Evolutionary conservation across 2,113 vertebrate genomes (phyloP).

Genomic region (Mugil cephalus): DNA sequence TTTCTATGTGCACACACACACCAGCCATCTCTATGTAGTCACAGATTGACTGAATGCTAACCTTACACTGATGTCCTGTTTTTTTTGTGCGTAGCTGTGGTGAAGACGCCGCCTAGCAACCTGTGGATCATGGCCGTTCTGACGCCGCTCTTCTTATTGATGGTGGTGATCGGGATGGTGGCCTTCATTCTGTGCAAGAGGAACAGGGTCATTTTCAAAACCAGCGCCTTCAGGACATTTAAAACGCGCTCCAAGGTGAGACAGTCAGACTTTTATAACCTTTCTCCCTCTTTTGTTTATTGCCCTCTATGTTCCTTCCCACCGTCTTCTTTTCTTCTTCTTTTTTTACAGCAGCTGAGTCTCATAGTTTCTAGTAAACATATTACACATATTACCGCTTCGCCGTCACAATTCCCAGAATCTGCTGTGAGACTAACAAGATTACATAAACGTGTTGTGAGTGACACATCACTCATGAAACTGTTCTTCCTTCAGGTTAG

Average conservation of each 20-base stretch:
- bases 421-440: neutral
- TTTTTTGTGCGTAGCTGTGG: slow-evolving; percentile 87
- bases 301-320: neutral
- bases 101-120: slow-evolving; percentile 95
- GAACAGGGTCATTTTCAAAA: slow-evolving; percentile 96
- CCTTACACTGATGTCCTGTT: no score
- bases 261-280: neutral
- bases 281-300: neutral
- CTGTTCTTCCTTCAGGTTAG: slow-evolving; percentile 49
- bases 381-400: neutral
- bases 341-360: neutral
- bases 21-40: no score
- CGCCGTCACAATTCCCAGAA: neutral
- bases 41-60: no score
- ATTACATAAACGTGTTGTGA: slow-evolving; percentile 17
- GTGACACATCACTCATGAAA: slow-evolving; percentile 28
- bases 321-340: neutral
- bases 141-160: slow-evolving; percentile 92
- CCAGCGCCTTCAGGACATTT: slow-evolving; percentile 91
- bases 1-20: no score
- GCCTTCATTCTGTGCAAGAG: slow-evolving; percentile 94
- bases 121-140: slow-evolving; percentile 97
- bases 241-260: slow-evolving; percentile 94
- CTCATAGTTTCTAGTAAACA: no score
- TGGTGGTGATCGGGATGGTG: slow-evolving; percentile 94